Percentiles rank a stretch among this genome's conserved stretches.
Conservation (phyloP, 1,140 invertebrate species). For the Trichoplusia ni region DNA sequence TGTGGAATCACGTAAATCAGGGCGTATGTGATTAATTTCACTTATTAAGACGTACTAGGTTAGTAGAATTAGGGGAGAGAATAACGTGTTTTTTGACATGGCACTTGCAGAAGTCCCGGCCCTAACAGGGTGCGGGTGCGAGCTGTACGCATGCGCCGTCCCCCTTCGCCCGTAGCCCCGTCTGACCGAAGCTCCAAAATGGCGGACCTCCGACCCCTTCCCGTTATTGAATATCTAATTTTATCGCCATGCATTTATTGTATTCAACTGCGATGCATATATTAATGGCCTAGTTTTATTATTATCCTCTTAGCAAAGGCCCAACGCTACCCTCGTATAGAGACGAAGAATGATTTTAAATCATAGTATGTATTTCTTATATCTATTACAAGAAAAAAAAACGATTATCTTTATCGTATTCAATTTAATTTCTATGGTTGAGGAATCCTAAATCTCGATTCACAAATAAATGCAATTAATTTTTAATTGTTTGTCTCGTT, state of each 20-base stretch:
- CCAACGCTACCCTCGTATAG: no score
- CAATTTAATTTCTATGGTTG: no score
- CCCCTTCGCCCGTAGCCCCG: slow-evolving; percentile 68
- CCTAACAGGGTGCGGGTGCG: slow-evolving; percentile 73
- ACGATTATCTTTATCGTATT: no score
- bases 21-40: slow-evolving; percentile 61
- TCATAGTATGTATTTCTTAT: no score
- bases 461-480: no score
- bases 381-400: no score
- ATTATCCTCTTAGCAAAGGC: slow-evolving; percentile 7
- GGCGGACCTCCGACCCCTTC: slow-evolving; percentile 74
- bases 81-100: slow-evolving; percentile 80
- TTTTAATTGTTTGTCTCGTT: no score
- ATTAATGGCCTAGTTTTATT: slow-evolving; percentile 39
- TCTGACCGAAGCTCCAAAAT: slow-evolving; percentile 72
- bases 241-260: slow-evolving; percentile 73
- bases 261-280: slow-evolving; percentile 48
- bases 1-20: slow-evolving; percentile 46
- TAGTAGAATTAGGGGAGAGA: slow-evolving; percentile 76
- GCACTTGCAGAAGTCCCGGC: slow-evolving; percentile 70
- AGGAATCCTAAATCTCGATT: no score
- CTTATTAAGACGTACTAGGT: slow-evolving; percentile 75
- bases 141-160: slow-evolving; percentile 68
- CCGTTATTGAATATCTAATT: slow-evolving; percentile 81
- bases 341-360: no score